A percentile compares a stretch with the other conserved stretches of the same genome.
Conservation (phyloP, 2,888 invertebrate genomes). For the Tromatobia lineatoria region DNA sequence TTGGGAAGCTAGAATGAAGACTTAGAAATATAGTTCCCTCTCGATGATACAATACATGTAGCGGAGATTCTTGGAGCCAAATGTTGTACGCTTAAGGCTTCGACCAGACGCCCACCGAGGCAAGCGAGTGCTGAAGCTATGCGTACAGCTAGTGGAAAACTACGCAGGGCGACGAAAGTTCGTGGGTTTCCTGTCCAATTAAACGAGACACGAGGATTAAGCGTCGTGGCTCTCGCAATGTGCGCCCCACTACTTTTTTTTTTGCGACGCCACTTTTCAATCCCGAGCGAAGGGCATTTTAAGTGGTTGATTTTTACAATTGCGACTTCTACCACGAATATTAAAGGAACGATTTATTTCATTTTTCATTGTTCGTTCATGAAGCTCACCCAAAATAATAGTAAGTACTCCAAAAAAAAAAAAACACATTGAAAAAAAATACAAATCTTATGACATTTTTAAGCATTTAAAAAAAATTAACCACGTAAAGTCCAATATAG, state of each 20-base stretch:
- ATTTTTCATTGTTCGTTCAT: too few species aligned
- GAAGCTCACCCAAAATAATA: too few species aligned
- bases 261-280: too few species aligned
- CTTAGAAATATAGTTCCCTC: conserved; percentile 48
- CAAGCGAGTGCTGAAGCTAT: conserved; percentile 27
- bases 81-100: conserved; percentile 39
- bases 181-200: conserved; percentile 68
- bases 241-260: conserved; percentile 24
- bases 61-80: conserved; percentile 44
- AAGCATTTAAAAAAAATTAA: background rate
- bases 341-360: too few species aligned
- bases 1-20: conserved; percentile 33
- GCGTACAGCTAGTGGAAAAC: conserved; percentile 38
- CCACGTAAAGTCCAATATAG: conserved; percentile 27
- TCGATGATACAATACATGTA: conserved; percentile 32
- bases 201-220: conserved; percentile 67
- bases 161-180: conserved; percentile 61
- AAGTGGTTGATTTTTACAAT: conserved; percentile 19
- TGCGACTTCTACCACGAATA: background rate
- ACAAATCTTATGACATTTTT: too few species aligned
- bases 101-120: conserved; percentile 44
- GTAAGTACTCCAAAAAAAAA: too few species aligned
- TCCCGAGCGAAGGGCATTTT: background rate
- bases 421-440: too few species aligned
- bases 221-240: conserved; percentile 51